Evolutionary conservation across 2,888 invertebrate genomes (phyloP), one percentile per base, ranked within the genome.

Genomic region (Drosophila seclusa): DNA sequence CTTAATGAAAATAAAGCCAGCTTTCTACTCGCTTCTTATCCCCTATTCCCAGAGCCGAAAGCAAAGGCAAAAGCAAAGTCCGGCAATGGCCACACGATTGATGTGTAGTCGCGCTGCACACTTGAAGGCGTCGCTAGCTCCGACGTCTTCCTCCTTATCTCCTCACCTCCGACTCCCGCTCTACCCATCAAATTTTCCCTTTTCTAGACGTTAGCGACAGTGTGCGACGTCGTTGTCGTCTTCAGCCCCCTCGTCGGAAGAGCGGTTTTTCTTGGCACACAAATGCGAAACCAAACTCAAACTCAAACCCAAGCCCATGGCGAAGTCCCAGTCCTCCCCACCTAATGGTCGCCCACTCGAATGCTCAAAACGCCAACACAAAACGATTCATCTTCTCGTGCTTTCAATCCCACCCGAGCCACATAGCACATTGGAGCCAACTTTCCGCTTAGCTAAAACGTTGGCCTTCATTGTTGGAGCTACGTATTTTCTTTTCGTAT

Each of bases 361-460:
- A 77, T 89, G 73, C 85, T 86, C 86, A 80, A 81, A 82, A 85
- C 83, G 78, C 90, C 91, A 85, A 90, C 90, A 85, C 91, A 90
- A 91, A 91, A 83, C 91, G 91, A 90, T 92, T 90, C 91, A 91
- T 92, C 92, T 91, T 91, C 91, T 76, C 67, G 68, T 80, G 83
- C 87, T 89, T 81, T 86, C 78, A 83, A 86, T 71, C 68, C 87
- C 89, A 80, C 87, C 74, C 68, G 29, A 62, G 55, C 53, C 40
- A 57, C 49, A 60, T 69, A 59, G 34, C 68, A 57, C 71, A 68
- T 54, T 68, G 74, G 79, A 69, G 65, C 71, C 73, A 82, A 90
- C 86, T 83, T 88, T 76, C 71, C 78, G 82, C 82, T 90, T 78
- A 75, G 88, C 85, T 73, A 76, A 84, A 76, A 82, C 86, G 68